Conservation (phyloP, 2,888 invertebrate genomes). For the Orthosia cruda region DNA sequence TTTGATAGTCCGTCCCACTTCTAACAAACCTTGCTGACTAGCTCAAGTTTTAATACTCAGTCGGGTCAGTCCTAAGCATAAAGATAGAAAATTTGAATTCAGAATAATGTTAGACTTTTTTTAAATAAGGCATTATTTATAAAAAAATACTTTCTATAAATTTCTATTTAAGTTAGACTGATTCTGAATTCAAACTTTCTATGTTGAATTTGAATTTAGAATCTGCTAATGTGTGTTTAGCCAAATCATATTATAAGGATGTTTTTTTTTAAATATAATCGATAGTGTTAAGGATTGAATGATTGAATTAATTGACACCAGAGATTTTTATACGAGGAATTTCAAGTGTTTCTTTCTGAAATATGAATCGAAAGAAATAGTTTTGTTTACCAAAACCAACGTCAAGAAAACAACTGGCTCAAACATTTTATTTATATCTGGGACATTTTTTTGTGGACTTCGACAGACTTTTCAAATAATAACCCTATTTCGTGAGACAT, state of each 20-base stretch:
- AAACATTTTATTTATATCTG: constrained; percentile 23
- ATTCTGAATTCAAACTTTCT: no score
- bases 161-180: no score
- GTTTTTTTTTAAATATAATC: no score
- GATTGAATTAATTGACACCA: background rate
- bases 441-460: constrained; percentile 33
- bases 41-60: no score
- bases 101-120: no score
- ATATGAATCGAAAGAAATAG: constrained; percentile 52
- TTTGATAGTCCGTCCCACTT: background rate
- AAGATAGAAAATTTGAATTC: no score
- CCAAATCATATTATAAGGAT: no score
- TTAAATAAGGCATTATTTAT: no score
- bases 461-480: constrained; percentile 7
- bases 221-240: no score
- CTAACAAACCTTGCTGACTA: background rate
- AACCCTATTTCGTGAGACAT: constrained; percentile 4
- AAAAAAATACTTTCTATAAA: no score
- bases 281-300: background rate
- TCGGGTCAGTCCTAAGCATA: no score
- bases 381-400: constrained; percentile 56
- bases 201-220: no score
- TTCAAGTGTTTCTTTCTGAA: constrained; percentile 15
- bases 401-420: constrained; percentile 32
- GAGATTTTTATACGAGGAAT: background rate